phyloP scores from a whole-genome alignment of 2,888 invertebrate genomes.

The Pammene fasciana region DNA sequence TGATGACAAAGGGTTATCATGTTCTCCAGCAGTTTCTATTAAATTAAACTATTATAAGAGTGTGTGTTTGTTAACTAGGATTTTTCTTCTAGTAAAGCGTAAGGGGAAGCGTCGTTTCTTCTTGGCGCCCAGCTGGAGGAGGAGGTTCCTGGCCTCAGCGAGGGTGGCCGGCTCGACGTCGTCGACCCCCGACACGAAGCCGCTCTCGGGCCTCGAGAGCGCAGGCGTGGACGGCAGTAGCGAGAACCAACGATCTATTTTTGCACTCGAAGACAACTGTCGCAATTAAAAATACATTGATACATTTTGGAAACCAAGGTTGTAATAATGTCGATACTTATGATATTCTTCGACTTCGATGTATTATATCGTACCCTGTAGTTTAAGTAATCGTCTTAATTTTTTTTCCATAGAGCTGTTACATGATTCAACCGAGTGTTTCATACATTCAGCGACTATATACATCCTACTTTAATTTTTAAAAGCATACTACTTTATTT shows the following conservation, averaged over 20 bases:
- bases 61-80: slow-evolving; percentile 82
- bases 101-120: slow-evolving; percentile 88
- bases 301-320: neutral
- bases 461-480: too few species aligned
- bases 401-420: too few species aligned
- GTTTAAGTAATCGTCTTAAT: too few species aligned
- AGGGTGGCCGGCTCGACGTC: slow-evolving; percentile 84
- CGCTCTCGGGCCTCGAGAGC: slow-evolving; percentile 89
- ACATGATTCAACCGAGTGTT: too few species aligned
- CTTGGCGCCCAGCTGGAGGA: slow-evolving; percentile 87
- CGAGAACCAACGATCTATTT: slow-evolving; percentile 92
- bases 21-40: too few species aligned
- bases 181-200: slow-evolving; percentile 88
- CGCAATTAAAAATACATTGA: slow-evolving; percentile 37
- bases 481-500: neutral
- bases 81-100: slow-evolving; percentile 88
- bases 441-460: too few species aligned
- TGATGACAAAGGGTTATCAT: too few species aligned
- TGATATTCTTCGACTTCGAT: too few species aligned
- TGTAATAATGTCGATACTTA: neutral
- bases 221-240: slow-evolving; percentile 84
- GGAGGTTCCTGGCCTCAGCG: slow-evolving; percentile 86
- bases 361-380: too few species aligned
- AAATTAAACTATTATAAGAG: slow-evolving; percentile 57
- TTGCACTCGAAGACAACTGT: slow-evolving; percentile 89